phyloP scores from a whole-genome alignment of 2,113 vertebrate genomes.

The Nanorana parkeri region DNA sequence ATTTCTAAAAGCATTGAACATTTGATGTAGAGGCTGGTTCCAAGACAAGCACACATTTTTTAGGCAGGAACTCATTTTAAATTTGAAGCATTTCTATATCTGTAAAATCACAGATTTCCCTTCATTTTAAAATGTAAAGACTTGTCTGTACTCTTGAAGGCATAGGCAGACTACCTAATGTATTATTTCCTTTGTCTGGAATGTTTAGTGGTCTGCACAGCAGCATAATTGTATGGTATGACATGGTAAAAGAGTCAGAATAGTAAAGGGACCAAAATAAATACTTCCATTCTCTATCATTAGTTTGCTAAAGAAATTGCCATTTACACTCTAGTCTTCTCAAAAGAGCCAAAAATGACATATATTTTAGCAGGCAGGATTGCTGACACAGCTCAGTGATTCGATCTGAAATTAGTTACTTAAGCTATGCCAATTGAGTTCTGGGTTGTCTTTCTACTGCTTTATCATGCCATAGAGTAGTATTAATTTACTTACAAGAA shows the following conservation, averaged over 20 bases:
- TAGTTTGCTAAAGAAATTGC: slow-evolving; percentile 31
- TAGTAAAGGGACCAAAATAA: slow-evolving; percentile 14
- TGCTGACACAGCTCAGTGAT: too few species aligned
- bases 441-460: neutral
- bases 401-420: too few species aligned
- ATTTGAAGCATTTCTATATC: neutral
- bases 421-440: neutral
- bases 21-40: too few species aligned
- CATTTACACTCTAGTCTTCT: neutral
- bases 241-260: slow-evolving; percentile 13
- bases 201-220: slow-evolving; percentile 21
- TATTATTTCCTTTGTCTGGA: slow-evolving; percentile 33
- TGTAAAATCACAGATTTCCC: neutral
- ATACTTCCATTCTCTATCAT: slow-evolving; percentile 26
- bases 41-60: too few species aligned
- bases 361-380: neutral
- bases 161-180: slow-evolving; percentile 6
- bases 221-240: slow-evolving; percentile 35
- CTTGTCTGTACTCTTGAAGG: too few species aligned
- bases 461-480: neutral
- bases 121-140: neutral
- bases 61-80: neutral
- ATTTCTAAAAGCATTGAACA: too few species aligned
- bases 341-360: neutral
- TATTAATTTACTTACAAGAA: neutral